Evolutionary conservation across 2,888 invertebrate species (phyloP), one percentile per base, ranked within the genome.

Genomic region (Nomada lathburiana): DNA sequence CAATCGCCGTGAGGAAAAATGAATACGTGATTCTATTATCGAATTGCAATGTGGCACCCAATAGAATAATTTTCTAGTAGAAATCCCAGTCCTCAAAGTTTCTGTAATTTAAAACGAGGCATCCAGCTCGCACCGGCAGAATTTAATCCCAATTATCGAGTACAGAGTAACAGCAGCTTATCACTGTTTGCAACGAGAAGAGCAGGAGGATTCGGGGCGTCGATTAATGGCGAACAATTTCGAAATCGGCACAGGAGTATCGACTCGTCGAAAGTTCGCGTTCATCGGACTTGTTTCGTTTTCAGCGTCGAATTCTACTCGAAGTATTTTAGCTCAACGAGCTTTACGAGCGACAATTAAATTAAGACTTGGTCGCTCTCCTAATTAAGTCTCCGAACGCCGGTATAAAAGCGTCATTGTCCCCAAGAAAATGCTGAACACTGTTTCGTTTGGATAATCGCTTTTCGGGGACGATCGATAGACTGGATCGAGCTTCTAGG

Each of bases 201-300:
- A 36, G 36, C 36, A 36, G 36, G 36, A 7, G 36, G 36, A 36
- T 36, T 36, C 36, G 36, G 36, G 36, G 36, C 36, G 26, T 64
- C 64, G 64, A 64, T n/a, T 18, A 50, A 64, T 47, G 64, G 1
- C 16, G 0, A 47, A 10, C 23, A 44, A 47, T 3, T 64, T 36
- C 0, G 16, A 63, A 63, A 44, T 44, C 63, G 1, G 23, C 20
- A 13, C 36, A 13, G 44, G 44, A 44, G 13, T 36, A 42, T 63
- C 44, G 63, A 2, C 63, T 44, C 44, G 63, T 44, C 4, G 26
- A 50, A 64, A 64, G 47, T 64, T 64, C 26, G 26, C 47, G 0
- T 64, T 47, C 64, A 10, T 42, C 55, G 55, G 55, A 20, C 26
- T 47, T 64, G 50, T 64, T 50, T 50, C 64, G 64, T 50, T 64